phyloP scores from a whole-genome alignment of 2,113 vertebrate species.

The Ciconia stormi region DNA sequence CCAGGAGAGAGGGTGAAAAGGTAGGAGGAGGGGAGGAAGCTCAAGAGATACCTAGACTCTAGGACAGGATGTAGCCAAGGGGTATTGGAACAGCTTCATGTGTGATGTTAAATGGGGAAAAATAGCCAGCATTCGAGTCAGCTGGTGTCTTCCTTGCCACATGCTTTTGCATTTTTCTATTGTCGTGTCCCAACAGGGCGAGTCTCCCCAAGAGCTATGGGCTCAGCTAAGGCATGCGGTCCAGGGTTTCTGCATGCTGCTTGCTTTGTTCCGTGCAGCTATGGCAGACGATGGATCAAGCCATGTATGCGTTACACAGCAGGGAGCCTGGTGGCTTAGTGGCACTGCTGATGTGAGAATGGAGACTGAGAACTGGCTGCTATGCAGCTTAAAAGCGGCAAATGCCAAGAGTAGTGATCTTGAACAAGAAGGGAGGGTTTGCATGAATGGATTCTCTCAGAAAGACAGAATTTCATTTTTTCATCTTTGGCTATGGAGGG shows the following conservation, averaged over 20 bases:
- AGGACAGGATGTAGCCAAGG: not conserved
- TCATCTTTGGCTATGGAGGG: not conserved
- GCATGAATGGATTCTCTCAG: not conserved
- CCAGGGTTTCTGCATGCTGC: not conserved
- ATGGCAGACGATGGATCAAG: not conserved
- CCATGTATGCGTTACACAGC: rapidly evolving
- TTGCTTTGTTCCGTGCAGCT: not conserved
- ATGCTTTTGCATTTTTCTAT: not conserved
- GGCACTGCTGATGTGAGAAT: not conserved
- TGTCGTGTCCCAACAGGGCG: rapidly evolving
- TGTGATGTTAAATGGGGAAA: not conserved
- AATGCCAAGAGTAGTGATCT: not conserved
- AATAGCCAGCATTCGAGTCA: not conserved
- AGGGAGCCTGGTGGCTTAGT: not conserved
- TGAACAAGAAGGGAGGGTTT: not conserved
- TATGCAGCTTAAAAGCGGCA: not conserved
- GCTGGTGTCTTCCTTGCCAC: not conserved
- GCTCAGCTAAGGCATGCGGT: not conserved
- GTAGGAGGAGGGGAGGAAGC: not conserved
- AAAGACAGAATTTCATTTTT: not conserved
- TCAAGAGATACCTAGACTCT: not conserved
- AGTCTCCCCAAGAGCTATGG: not conserved
- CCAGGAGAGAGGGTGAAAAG: not conserved
- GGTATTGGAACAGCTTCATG: not conserved
- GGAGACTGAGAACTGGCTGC: not conserved